Evolutionary conservation across 2,113 vertebrate species (phyloP).

Genomic region (Cryptoleucopteryx plumbea): DNA sequence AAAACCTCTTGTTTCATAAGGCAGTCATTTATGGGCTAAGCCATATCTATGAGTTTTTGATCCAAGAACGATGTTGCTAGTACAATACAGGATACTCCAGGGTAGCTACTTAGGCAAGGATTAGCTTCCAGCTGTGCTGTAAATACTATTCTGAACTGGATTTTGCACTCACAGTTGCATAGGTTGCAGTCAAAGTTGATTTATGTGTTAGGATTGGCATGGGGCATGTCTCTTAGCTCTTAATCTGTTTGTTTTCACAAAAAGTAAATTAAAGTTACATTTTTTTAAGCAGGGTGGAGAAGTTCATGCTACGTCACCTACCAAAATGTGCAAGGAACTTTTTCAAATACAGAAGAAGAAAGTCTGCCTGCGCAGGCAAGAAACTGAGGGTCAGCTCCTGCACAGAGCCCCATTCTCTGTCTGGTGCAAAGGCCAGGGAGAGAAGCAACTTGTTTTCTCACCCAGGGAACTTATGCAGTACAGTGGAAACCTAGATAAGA

Average conservation of each 20-base stretch:
- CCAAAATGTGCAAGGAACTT: background rate
- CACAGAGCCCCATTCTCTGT: background rate
- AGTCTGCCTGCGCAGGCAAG: background rate
- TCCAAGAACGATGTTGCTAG: background rate
- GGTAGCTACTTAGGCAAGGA: slow-evolving; percentile 34
- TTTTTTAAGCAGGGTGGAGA: background rate
- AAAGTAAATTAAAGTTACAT: background rate
- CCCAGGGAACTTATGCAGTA: rapidly evolving
- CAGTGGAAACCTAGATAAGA: background rate
- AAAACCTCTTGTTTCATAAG: background rate
- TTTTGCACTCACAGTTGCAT: background rate
- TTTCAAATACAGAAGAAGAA: background rate
- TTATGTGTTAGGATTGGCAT: background rate
- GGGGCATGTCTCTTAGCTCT: background rate
- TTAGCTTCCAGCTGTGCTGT: slow-evolving; percentile 34
- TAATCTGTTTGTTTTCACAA: slow-evolving; percentile 20
- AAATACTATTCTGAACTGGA: background rate
- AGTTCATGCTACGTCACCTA: background rate
- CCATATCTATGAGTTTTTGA: slow-evolving; percentile 8
- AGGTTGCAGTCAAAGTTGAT: slow-evolving; percentile 8
- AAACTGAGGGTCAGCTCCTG: background rate
- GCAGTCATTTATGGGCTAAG: slow-evolving; percentile 8
- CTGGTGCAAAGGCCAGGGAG: background rate
- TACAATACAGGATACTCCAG: slow-evolving; percentile 7
- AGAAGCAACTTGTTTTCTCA: background rate